A percentile compares a stretch with the other conserved stretches of the same genome.
These are phyloP conservation scores for Lepetodrilus schrolli DNA, from an alignment of 2,888 invertebrate genomes.

Conservation along the genomic window DNA sequence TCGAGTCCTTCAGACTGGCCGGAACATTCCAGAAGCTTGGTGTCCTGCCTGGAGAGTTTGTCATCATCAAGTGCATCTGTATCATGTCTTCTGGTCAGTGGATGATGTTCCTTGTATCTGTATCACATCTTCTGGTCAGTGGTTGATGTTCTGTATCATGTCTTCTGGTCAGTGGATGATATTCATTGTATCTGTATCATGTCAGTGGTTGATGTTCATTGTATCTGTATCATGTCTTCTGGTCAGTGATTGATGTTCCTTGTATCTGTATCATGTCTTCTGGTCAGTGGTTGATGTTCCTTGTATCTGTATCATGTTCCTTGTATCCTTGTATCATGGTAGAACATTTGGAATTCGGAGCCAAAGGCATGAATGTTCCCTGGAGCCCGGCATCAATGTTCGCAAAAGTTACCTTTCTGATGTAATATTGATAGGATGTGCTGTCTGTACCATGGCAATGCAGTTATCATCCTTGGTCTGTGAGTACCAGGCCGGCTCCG, in stretches of 20 bases:
- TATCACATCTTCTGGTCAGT: not conserved
- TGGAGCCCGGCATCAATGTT: too few relatives aligned
- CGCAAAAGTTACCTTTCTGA: too few relatives aligned
- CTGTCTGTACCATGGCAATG: too few relatives aligned
- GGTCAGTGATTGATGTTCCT: slow-evolving; percentile 42
- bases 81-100: slow-evolving; percentile 56
- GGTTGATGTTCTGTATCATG: slow-evolving; percentile 49
- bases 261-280: too few relatives aligned
- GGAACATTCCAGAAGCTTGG: slow-evolving; percentile 48
- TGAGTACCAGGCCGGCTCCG: too few relatives aligned
- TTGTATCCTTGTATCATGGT: too few relatives aligned
- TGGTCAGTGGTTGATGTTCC: too few relatives aligned
- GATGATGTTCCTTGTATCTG: not conserved
- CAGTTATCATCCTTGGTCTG: too few relatives aligned
- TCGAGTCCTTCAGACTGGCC: slow-evolving; percentile 49
- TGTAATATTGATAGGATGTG: too few relatives aligned
- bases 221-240: slow-evolving; percentile 52
- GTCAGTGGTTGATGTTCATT: slow-evolving; percentile 34
- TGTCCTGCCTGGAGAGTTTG: slow-evolving; percentile 49
- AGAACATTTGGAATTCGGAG: too few relatives aligned
- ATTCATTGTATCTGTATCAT: not conserved
- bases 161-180: slow-evolving; percentile 51
- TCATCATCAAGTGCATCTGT: slow-evolving; percentile 54
- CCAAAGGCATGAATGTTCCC: too few relatives aligned
- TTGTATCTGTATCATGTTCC: too few relatives aligned